These are phyloP conservation scores for Spheniscus humboldti DNA, from an alignment of 2,797 vertebrate species.

Conservation along the genomic window DNA sequence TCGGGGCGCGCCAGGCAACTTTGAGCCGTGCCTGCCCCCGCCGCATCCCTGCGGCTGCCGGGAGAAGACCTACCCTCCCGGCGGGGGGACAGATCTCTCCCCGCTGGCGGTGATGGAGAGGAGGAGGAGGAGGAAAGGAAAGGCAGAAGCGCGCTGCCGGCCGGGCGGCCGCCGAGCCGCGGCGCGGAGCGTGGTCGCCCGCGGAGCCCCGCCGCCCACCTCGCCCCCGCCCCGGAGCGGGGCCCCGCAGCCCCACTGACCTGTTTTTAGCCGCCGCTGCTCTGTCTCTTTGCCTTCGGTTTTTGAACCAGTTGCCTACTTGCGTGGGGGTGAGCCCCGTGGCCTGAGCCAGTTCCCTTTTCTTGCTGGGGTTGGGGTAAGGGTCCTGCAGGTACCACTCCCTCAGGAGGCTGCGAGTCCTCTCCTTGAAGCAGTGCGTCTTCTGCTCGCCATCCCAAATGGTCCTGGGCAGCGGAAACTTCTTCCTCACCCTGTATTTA, in stretches of 20 bases:
- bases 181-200: neutral
- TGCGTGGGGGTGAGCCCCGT: conserved; percentile 99
- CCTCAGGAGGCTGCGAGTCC: conserved; percentile 97
- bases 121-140: neutral
- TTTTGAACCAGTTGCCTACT: conserved; percentile 99
- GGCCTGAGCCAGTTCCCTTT: conserved; percentile 98
- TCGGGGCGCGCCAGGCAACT: neutral
- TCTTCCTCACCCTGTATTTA: conserved; percentile 99
- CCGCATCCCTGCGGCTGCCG: neutral
- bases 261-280: conserved; percentile 97
- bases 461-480: conserved; percentile 98
- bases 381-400: conserved; percentile 99
- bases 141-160: neutral
- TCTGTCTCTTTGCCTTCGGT: conserved; percentile 97
- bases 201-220: neutral
- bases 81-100: neutral
- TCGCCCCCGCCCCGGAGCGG: neutral
- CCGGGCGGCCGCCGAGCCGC: neutral
- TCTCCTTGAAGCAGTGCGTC: conserved; percentile 99
- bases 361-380: conserved; percentile 99
- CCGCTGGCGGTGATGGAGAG: neutral
- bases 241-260: conserved; percentile 74
- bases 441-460: conserved; percentile 99
- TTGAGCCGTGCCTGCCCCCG: neutral
- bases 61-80: neutral